phyloP scores from a whole-genome alignment of 2,888 invertebrate genomes.

The Ephialtes manifestator region DNA sequence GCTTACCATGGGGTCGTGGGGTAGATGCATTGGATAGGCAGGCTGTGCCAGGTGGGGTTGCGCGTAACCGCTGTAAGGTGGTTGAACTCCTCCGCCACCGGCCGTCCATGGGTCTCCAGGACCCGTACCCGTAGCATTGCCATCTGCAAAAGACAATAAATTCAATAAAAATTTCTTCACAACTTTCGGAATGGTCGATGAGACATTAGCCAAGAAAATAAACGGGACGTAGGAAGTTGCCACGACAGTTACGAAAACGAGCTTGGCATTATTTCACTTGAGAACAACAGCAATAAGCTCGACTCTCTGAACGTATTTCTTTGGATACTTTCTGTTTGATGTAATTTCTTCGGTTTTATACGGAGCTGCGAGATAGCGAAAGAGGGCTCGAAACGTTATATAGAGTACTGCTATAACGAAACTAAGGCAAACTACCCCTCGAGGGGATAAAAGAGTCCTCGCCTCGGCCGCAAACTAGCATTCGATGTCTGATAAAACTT shows the following conservation, averaged over 20 bases:
- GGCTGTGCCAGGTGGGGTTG: conserved; percentile 85
- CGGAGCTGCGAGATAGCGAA: conserved; percentile 47
- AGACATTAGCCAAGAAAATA: conserved; percentile 4
- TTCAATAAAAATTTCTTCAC: neutral
- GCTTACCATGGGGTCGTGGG: conserved; percentile 86
- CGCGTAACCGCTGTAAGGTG: conserved; percentile 85
- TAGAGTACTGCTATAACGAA: conserved; percentile 68
- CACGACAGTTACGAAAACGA: neutral
- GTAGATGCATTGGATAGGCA: conserved; percentile 86
- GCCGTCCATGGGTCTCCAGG: conserved; percentile 86
- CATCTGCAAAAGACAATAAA: conserved; percentile 81
- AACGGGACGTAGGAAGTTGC: conserved; percentile 26
- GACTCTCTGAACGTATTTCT: conserved; percentile 77
- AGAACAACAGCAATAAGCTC: conserved; percentile 84
- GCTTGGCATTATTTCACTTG: conserved; percentile 80
- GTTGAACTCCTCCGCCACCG: conserved; percentile 86
- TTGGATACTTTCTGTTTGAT: conserved; percentile 79
- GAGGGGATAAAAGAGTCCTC: conserved; percentile 34
- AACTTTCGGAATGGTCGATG: conserved; percentile 18
- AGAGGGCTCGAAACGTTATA: conserved; percentile 35
- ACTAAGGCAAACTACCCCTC: conserved; percentile 79
- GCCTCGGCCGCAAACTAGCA: conserved; percentile 62
- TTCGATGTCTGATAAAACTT: conserved; percentile 80
- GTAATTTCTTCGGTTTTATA: conserved; percentile 76
- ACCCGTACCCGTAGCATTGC: conserved; percentile 85